Evolutionary conservation across 2,797 vertebrate species (phyloP), one percentile per base, ranked within the genome.

Genomic region (Melanotaenia pygmaea): DNA sequence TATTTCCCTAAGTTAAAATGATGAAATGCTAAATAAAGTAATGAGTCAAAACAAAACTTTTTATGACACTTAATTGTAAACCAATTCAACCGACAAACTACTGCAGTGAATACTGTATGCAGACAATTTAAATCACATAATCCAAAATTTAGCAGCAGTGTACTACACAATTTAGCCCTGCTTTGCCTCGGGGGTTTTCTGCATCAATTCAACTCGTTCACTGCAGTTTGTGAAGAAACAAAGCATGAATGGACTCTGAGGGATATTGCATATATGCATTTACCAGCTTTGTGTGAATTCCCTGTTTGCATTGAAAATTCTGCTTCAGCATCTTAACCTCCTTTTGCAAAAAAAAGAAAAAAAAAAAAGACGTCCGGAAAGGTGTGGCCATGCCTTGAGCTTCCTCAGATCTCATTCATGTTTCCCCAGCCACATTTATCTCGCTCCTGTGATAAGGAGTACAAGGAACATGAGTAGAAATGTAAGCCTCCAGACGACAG

Each of bases 291-390:
- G 37, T 37, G 53, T 18, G 10, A 38, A 14, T 24, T 11, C 28
- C 47, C 71, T 54, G 69, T 74, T 56, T 73, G 51, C 18, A 87
- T 86, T 86, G 80, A 64, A 72, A 83, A 88, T 84, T 16, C 59
- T 66, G 66, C 50, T 67, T 6, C 26, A 18, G 18, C 30, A 7
- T 9, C 62, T 78, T 56, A 43, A 67, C 4, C 9, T 66, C 38
- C 35, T 26, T 40, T 58, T 37, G 38, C 26, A 43, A 43, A 43
- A 16, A 37, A 32, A 32, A 16, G 11, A 32, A 32, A 5, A 53
- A 81, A 59, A 4, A 26, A 57, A 51, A 26, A 26, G 26, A 28
- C 28, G 43, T 34, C 6, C 13, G 69, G 34, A 77, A 73, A 50
- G 45, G 60, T 69, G 67, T 28, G 32, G 28, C 18, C 22, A 1